These are phyloP conservation scores for Bergia puertoricense DNA, from an alignment of 92 coral and sea anemone species.

Conservation along the genomic window DNA sequence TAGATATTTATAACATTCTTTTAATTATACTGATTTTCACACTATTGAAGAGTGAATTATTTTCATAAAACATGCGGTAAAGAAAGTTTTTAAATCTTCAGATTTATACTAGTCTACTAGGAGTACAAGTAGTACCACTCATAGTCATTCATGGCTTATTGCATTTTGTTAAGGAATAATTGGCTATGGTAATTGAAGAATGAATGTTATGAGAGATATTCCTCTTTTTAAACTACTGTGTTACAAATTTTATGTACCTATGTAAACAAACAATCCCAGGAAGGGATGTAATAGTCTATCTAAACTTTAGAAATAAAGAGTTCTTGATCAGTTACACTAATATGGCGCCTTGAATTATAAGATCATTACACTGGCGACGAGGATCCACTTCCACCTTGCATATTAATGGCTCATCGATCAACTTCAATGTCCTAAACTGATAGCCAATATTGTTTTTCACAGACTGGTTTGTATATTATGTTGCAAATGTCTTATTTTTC, in stretches of 20 bases:
- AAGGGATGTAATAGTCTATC: not conserved
- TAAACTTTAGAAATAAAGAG: not conserved
- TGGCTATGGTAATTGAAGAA: no score
- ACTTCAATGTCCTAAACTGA: not conserved
- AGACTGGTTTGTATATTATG: not conserved
- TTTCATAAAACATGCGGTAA: no score
- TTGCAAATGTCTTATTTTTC: not conserved
- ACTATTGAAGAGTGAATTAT: no score
- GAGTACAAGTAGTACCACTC: no score
- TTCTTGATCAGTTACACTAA: not conserved
- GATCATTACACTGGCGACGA: not conserved
- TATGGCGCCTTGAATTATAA: not conserved
- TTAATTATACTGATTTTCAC: no score
- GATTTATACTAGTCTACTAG: no score
- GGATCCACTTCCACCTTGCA: not conserved
- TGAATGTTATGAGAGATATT: not conserved
- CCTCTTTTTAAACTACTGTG: not conserved
- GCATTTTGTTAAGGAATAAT: no score
- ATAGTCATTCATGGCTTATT: no score
- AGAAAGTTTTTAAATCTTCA: no score
- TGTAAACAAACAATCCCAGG: not conserved
- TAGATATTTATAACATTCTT: no score
- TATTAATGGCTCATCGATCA: not conserved
- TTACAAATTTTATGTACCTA: not conserved
- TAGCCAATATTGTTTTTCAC: not conserved